phyloP scores from a whole-genome alignment of 2,113 vertebrate species.

The Helogale parvula region DNA sequence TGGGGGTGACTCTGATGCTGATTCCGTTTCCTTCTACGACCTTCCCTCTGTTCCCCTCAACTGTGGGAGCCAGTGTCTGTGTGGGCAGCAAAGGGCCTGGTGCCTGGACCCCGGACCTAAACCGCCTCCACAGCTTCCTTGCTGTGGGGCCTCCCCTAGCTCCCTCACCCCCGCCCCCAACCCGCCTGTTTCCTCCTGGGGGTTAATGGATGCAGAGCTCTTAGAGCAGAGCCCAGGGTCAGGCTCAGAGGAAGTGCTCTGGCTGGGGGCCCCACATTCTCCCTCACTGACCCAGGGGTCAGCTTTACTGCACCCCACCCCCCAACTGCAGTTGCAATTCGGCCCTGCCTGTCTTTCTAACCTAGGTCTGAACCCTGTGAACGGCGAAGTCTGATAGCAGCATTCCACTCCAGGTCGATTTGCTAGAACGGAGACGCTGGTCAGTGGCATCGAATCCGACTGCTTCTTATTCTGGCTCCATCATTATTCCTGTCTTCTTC shows the following conservation, averaged over 20 bases:
- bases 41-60: neutral
- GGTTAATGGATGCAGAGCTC: neutral
- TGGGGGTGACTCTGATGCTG: neutral
- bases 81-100: neutral
- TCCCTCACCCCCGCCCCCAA: neutral
- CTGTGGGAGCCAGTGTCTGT: neutral
- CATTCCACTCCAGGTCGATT: neutral
- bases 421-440: neutral
- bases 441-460: neutral
- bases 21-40: neutral
- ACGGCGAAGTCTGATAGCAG: fast-evolving
- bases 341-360: neutral
- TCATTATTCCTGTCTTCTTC: neutral
- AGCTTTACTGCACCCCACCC: neutral
- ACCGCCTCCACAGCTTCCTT: neutral
- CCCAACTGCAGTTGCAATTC: neutral
- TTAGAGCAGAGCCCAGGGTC: too few species aligned
- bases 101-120: neutral
- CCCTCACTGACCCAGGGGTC: neutral
- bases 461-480: too few species aligned
- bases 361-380: neutral
- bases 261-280: too few species aligned
- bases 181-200: neutral
- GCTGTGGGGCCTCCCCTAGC: too few species aligned
- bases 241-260: neutral